Evolutionary conservation across 2,113 vertebrate species (phyloP), one percentile per base, ranked within the genome.

Genomic region (Oncorhynchus keta): DNA sequence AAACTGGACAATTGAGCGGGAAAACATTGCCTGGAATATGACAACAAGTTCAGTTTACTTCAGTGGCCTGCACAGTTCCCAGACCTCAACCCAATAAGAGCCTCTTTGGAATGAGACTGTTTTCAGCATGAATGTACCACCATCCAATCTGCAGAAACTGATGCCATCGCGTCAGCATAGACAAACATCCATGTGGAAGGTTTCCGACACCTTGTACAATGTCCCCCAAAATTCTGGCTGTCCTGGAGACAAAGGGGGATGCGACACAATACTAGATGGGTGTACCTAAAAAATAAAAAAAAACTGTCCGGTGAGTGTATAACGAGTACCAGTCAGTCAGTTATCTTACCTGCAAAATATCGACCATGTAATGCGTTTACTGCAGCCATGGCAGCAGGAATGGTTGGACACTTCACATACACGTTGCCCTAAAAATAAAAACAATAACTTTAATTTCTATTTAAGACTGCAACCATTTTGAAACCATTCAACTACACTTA

Each of bases 361-460:
- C 97, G 90, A 76, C 97, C 97, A 20, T 99, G 97, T 76, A 99
- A 90, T 0, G 95, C 94, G 70, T 95, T 97, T 1, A 99, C 97
- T 3, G 97, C 96, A 0, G 97, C 97, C 66, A 97, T 95, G 79
- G 97, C 97, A 45, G 96, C 94, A 9, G 96, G 95, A n/a, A 99
- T 97, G 0, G 96, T 95, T 22, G 96, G 97, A 93, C 97, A 99
- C 84, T 99, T 99, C 62, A 99, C 96, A 7, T 99, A 99, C 14
- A 99, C 95, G 0, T 99, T 99, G 85, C 97, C 97, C 97, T 99
- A 89, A 28, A 45, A 26, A 73, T 11, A 78, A 48, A 48, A 12
- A 55, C 22, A 49, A 22, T 55, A 55, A 55, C 35, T 2, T 14
- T 3, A 30, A n/a, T 67, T 16, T 12, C 24, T 16, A 67, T 67